phyloP scores from a whole-genome alignment of 2,888 invertebrate genomes.

The Chaetoderma sp. region DNA sequence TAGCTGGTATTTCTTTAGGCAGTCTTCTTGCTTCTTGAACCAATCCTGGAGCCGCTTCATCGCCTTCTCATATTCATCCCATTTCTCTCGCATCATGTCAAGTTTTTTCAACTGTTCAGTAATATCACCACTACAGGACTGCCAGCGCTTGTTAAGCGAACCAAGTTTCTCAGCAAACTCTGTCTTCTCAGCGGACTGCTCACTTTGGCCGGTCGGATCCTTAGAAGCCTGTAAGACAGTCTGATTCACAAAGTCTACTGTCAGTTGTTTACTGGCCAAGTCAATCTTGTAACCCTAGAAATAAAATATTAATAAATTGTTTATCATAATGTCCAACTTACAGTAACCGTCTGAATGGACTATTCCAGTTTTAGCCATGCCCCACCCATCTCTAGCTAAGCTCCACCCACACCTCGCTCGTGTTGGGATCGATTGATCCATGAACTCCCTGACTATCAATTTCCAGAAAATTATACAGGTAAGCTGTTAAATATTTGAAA shows the following conservation, averaged over 20 bases:
- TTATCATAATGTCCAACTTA: too few relatives aligned
- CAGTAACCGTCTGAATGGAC: too few relatives aligned
- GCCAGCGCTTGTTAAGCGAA: conserved; percentile 58
- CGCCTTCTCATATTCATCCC: conserved; percentile 62
- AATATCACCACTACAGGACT: conserved; percentile 47
- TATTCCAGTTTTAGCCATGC: too few relatives aligned
- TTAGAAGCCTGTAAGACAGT: conserved; percentile 47
- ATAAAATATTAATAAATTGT: not conserved
- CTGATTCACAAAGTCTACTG: conserved; percentile 66
- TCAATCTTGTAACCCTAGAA: conserved; percentile 64
- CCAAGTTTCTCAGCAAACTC: conserved; percentile 63
- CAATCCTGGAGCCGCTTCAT: conserved; percentile 50
- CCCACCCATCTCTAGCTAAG: too few relatives aligned
- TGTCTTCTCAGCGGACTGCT: conserved; percentile 46
- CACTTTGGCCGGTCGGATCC: conserved; percentile 38
- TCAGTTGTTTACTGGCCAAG: conserved; percentile 60
- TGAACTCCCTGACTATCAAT: too few relatives aligned
- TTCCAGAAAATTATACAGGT: not conserved
- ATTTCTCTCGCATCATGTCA: conserved; percentile 49
- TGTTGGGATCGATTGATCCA: too few relatives aligned
- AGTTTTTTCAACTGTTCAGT: conserved; percentile 49
- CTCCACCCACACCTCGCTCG: too few relatives aligned
- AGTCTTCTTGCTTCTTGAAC: conserved; percentile 61
- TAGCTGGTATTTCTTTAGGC: conserved; percentile 51
- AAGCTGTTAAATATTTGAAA: too few relatives aligned